Evolutionary conservation across 2,113 vertebrate species (phyloP).

Genomic region (Neoarius graeffei): DNA sequence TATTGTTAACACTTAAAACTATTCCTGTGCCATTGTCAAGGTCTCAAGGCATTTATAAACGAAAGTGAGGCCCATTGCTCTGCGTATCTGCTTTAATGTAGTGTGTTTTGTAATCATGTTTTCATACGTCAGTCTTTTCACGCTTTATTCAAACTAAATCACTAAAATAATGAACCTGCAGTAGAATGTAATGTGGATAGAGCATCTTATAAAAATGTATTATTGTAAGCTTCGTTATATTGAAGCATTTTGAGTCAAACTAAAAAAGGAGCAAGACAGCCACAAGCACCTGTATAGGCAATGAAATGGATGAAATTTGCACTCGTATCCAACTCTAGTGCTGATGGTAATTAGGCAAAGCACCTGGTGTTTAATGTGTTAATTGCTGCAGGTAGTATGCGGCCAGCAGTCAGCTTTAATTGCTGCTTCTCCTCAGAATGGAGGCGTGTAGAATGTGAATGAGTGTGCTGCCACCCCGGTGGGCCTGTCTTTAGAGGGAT

Average conservation of each 20-base stretch:
- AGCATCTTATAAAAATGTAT: background rate
- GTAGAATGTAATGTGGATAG: background rate
- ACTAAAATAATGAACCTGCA: background rate
- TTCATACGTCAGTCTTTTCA: background rate
- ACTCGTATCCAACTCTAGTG: background rate
- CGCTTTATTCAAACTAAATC: background rate
- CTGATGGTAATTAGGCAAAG: conserved; percentile 62
- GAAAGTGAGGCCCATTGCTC: no score
- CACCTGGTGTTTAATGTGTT: conserved; percentile 66
- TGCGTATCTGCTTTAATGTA: background rate
- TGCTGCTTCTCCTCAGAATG: conserved; percentile 56
- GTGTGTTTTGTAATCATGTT: background rate
- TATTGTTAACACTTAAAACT: no score
- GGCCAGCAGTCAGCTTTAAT: conserved; percentile 61
- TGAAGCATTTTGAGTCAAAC: background rate
- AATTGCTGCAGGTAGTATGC: conserved; percentile 61
- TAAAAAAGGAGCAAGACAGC: background rate
- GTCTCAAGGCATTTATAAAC: no score
- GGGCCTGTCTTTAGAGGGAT: conserved; percentile 45
- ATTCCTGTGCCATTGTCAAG: no score
- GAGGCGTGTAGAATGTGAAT: conserved; percentile 51
- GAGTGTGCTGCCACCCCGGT: conserved; percentile 43
- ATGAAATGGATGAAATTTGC: conserved; percentile 1
- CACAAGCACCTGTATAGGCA: no score
- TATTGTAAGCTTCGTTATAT: background rate